Conservation (phyloP, 2,888 invertebrate species). For the Dyspetes luteomarginatus region DNA sequence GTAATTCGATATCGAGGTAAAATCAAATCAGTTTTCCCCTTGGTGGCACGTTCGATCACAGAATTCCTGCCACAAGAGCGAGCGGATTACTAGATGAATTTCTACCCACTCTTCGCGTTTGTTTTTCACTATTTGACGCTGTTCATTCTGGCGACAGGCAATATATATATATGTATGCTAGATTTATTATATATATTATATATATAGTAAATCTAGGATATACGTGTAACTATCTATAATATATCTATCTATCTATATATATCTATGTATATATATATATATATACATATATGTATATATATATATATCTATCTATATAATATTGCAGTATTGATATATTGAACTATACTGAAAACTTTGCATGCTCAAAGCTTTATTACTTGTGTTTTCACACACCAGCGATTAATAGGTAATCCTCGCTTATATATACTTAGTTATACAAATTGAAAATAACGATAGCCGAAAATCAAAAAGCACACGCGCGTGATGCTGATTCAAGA, state of each 20-base stretch:
- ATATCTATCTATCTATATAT: too few species aligned
- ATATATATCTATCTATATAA: too few species aligned
- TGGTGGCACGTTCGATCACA: constrained; percentile 55
- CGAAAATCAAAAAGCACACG: constrained; percentile 20
- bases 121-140: constrained; percentile 29
- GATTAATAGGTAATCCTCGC: too few species aligned
- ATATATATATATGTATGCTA: background rate
- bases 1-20: constrained; percentile 52
- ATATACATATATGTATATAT: too few species aligned
- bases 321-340: too few species aligned
- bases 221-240: constrained; percentile 1
- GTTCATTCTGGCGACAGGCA: constrained; percentile 33
- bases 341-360: too few species aligned
- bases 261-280: too few species aligned
- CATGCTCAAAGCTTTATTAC: too few species aligned
- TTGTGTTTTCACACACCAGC: too few species aligned
- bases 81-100: constrained; percentile 46
- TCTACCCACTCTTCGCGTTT: background rate
- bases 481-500: constrained; percentile 41
- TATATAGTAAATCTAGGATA: background rate
- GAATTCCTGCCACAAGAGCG: constrained; percentile 28
- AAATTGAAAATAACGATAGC: constrained; percentile 36
- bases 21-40: constrained; percentile 61
- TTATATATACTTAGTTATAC: too few species aligned
- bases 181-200: constrained; percentile 4